These are phyloP conservation scores for Pteria penguin DNA, from an alignment of 2,888 invertebrate species.

Conservation along the genomic window DNA sequence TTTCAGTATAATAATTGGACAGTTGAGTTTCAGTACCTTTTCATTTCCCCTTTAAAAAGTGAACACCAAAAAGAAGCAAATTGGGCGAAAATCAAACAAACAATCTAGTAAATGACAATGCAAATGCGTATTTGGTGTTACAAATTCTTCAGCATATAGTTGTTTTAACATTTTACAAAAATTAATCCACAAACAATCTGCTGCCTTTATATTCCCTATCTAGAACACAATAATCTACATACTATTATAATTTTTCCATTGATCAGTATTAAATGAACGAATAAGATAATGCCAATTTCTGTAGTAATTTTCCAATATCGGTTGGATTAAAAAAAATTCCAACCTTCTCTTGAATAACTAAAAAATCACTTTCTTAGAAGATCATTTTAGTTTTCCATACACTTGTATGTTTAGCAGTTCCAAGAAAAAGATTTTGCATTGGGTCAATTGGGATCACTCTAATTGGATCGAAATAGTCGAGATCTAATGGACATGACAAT, in stretches of 20 bases:
- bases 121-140: too few species aligned
- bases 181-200: constrained; percentile 4
- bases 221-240: constrained; percentile 15
- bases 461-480: constrained; percentile 32
- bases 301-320: constrained; percentile 26
- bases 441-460: too few species aligned
- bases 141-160: constrained; percentile 19
- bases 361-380: constrained; percentile 16
- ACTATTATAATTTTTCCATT: constrained; percentile 26
- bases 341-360: too few species aligned
- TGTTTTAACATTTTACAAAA: constrained; percentile 23
- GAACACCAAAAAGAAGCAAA: constrained; percentile 11
- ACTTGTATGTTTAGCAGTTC: too few species aligned
- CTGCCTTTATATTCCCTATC: constrained; percentile 8
- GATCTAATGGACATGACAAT: constrained; percentile 21
- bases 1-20: not conserved
- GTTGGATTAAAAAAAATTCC: constrained; percentile 14
- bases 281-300: constrained; percentile 16
- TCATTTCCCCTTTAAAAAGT: not conserved
- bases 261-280: too few species aligned
- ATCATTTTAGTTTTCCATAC: constrained; percentile 26
- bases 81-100: constrained; percentile 22
- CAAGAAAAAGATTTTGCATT: too few species aligned
- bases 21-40: not conserved
- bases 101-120: constrained; percentile 24